Percentiles rank a stretch among this genome's conserved stretches.
Evolutionary conservation across 2,888 invertebrate genomes (phyloP).

Genomic region (Pharmacophagus antenor): DNA sequence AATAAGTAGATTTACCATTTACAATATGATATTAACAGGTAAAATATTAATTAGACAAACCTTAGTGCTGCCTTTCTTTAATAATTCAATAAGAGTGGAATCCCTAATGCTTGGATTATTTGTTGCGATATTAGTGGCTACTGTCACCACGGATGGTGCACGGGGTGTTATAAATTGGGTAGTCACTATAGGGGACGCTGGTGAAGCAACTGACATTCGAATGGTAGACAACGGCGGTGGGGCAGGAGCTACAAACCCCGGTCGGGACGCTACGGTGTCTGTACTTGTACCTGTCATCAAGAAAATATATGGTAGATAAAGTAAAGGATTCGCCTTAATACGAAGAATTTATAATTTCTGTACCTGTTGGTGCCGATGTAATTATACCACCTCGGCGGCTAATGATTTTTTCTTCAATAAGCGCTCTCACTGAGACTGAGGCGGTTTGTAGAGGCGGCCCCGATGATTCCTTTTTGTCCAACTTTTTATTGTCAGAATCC

Average conservation of each 20-base stretch:
- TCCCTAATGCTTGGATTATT: slow-evolving; percentile 81
- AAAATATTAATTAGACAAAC: slow-evolving; percentile 43
- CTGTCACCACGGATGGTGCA: slow-evolving; percentile 62
- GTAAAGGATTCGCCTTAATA: neutral
- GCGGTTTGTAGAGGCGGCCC: slow-evolving; percentile 95
- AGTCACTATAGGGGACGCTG: slow-evolving; percentile 69
- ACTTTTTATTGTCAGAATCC: slow-evolving; percentile 92
- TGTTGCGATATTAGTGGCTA: slow-evolving; percentile 55
- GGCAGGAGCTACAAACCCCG: slow-evolving; percentile 69
- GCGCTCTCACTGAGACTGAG: slow-evolving; percentile 92
- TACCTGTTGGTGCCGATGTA: slow-evolving; percentile 55
- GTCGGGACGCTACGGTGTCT: slow-evolving; percentile 52
- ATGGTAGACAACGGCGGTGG: slow-evolving; percentile 69
- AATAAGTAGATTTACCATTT: neutral
- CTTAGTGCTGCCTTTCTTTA: slow-evolving; percentile 85
- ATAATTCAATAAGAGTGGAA: slow-evolving; percentile 88
- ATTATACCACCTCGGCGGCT: slow-evolving; percentile 86
- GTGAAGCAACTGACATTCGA: slow-evolving; percentile 58
- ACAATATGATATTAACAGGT: neutral
- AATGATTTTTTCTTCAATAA: slow-evolving; percentile 96
- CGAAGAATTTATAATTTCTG: neutral
- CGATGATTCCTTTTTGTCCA: slow-evolving; percentile 90
- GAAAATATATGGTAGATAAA: neutral
- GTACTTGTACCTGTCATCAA: slow-evolving; percentile 47
- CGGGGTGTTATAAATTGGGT: slow-evolving; percentile 70